phyloP scores from a whole-genome alignment of 2,113 vertebrate genomes.

The Gallinago media region DNA sequence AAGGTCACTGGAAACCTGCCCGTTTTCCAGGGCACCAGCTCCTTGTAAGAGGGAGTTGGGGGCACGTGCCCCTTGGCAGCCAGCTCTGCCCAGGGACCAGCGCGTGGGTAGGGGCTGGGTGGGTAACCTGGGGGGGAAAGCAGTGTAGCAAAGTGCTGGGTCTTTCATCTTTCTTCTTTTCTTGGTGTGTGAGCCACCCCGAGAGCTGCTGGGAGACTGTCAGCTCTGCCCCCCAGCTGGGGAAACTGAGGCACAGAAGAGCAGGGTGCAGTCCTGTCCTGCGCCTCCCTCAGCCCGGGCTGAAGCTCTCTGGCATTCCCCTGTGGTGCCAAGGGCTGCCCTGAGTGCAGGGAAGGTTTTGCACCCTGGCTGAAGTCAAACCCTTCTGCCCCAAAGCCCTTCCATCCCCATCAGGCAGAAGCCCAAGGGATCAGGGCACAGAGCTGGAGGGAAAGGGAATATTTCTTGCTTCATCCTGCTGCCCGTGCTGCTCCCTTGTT shows the following conservation, averaged over 20 bases:
- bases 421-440: neutral
- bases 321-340: neutral
- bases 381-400: neutral
- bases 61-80: neutral
- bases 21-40: neutral
- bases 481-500: neutral
- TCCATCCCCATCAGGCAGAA: neutral
- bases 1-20: neutral
- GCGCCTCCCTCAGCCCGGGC: neutral
- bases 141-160: rapidly evolving
- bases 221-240: neutral
- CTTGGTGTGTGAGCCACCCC: neutral
- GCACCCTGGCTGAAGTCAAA: neutral
- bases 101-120: neutral
- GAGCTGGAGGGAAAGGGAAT: neutral
- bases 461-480: neutral
- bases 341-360: rapidly evolving
- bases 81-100: neutral
- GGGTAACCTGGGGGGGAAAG: neutral
- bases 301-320: neutral
- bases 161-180: neutral
- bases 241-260: neutral
- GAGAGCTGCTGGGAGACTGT: neutral
- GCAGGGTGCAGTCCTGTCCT: rapidly evolving
- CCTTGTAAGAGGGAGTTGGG: neutral